A percentile compares a stretch with the other conserved stretches of the same genome.
phyloP scores from a whole-genome alignment of 2,797 vertebrate species.

The Microctenopoma steveboyesi region DNA sequence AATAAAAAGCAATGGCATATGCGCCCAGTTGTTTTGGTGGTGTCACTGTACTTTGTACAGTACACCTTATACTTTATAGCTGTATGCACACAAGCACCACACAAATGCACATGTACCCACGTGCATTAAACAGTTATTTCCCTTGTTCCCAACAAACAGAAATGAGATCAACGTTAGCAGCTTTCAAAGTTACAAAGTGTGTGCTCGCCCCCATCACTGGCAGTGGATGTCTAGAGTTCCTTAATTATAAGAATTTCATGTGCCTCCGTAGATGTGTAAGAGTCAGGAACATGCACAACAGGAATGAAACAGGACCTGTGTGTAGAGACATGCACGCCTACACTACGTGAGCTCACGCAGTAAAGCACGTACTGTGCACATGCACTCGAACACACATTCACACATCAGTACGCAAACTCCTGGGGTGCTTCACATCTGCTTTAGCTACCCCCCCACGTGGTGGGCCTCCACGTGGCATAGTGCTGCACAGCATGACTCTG shows the following conservation, averaged over 20 bases:
- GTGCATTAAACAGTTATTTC: neutral
- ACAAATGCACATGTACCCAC: neutral
- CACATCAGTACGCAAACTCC: slow-evolving; percentile 27
- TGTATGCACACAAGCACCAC: too few relatives aligned
- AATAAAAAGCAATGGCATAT: too few relatives aligned
- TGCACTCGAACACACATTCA: slow-evolving; percentile 5
- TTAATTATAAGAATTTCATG: slow-evolving; percentile 54
- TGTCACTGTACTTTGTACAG: too few relatives aligned
- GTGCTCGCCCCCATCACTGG: slow-evolving; percentile 7
- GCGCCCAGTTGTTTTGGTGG: too few relatives aligned
- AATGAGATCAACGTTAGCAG: slow-evolving; percentile 16
- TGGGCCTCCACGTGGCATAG: slow-evolving; percentile 51
- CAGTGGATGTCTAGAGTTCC: slow-evolving; percentile 21
- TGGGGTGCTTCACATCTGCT: slow-evolving; percentile 50
- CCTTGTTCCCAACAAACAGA: neutral
- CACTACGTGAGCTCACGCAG: neutral
- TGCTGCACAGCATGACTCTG: slow-evolving; percentile 58
- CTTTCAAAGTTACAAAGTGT: slow-evolving; percentile 34
- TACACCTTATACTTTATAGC: too few relatives aligned
- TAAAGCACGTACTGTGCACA: slow-evolving; percentile 2
- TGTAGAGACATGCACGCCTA: neutral
- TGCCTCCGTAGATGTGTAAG: slow-evolving; percentile 36
- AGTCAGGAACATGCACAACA: slow-evolving; percentile 29
- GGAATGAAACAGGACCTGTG: slow-evolving; percentile 12
- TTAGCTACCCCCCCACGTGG: slow-evolving; percentile 45